Evolutionary conservation across 2,888 invertebrate genomes (phyloP).

Genomic region (Hirtodrosophila alboralis): DNA sequence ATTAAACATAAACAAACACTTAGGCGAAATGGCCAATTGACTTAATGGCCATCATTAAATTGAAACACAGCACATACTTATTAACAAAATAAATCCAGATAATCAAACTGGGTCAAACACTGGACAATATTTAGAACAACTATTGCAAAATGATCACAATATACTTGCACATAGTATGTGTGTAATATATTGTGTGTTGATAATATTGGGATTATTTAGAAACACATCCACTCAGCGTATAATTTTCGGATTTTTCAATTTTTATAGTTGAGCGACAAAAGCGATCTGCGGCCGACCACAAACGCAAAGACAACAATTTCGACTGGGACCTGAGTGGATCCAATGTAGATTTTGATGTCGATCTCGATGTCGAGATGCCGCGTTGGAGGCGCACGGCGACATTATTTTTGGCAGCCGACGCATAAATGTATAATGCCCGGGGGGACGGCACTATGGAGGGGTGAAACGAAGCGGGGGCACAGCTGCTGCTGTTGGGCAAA

Average conservation of each 20-base stretch:
- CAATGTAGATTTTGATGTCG: constrained; percentile 20
- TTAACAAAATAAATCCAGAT: constrained; percentile 10
- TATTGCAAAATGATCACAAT: background rate
- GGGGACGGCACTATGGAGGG: background rate
- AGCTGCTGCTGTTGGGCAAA: constrained; percentile 16
- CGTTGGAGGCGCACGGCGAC: constrained; percentile 49
- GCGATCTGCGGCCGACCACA: constrained; percentile 67
- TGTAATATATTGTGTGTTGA: background rate
- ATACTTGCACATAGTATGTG: too few relatives aligned
- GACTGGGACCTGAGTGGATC: constrained; percentile 65
- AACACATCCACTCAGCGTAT: constrained; percentile 2
- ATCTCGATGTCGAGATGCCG: constrained; percentile 40
- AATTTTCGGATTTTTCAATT: constrained; percentile 7
- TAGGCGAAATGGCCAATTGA: constrained; percentile 38
- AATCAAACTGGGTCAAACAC: constrained; percentile 38
- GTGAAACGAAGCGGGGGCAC: background rate
- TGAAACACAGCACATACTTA: constrained; percentile 18
- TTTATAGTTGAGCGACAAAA: constrained; percentile 33
- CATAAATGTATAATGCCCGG: constrained; percentile 16
- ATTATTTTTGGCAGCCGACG: constrained; percentile 61
- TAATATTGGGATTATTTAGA: constrained; percentile 1
- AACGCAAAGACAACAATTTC: constrained; percentile 73
- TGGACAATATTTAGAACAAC: background rate
- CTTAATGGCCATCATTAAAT: constrained; percentile 52
- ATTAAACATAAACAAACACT: constrained; percentile 74